Evolutionary conservation across 2,113 vertebrate genomes (phyloP), one percentile per base, ranked within the genome.

Genomic region (Centropus unirufus): DNA sequence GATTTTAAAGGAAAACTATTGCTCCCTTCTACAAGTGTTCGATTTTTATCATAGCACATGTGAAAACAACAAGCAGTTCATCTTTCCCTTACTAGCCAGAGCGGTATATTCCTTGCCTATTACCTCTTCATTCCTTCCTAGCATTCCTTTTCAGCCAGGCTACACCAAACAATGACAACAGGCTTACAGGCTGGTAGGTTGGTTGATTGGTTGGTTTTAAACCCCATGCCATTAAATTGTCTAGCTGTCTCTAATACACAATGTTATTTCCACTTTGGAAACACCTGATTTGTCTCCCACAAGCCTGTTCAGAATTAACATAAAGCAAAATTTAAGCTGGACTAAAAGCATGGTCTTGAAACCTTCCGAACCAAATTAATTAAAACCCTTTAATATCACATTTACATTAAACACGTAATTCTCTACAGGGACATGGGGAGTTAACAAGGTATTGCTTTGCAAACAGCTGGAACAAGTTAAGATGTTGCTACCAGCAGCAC

Each of bases 381-480:
- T 83, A 75, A 72, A 83, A 52, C 20, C 42, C 54, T 90, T 89
- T 57, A 89, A 72, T 54, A 76, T 61, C 66, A 81, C 27, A 49
- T 75, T 74, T 74, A 59, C 42, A 12, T 84, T 64, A 49, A 91
- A 64, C 13, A 17, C n/a, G 18, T 52, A 83, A 59, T 55, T 93
- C 69, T 89, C 55, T 63, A 24, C 4, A 4, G 64, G 42, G 68
- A 61, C 59, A n/a, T 29, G 39, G 29, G 47, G 22, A 89, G 24
- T 29, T 95, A 87, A 89, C 87, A 94, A 16, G 44, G 44, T 22
- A 47, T 51, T 63, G 47, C 87, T 94, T 63, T 81, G 61, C 3
- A 3, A 94, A 67, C 81, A 96, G 81, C 69, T 87, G 84, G 80
- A 94, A 78, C 23, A 70, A 94, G 57, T 91, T 74, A 78, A 78